A percentile compares a stretch with the other conserved stretches of the same genome.
These are phyloP conservation scores for Styela plicata DNA, from an alignment of 23 tunicate species.

Conservation along the genomic window DNA sequence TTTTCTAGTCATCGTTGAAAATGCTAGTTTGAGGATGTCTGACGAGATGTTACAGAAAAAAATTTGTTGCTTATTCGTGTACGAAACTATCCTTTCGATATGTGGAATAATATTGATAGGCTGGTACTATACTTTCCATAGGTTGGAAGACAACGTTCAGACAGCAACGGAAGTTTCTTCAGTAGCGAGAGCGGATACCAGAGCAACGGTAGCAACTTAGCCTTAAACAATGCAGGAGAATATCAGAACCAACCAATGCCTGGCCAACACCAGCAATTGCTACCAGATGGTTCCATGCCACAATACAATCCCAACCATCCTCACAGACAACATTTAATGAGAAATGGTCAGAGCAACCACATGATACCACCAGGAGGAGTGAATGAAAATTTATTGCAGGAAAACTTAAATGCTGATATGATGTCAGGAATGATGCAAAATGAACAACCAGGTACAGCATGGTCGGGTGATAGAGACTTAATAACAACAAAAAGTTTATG, in stretches of 20 bases:
- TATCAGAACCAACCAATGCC: conserved; percentile 7
- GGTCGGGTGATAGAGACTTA: no score
- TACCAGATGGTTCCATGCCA: conserved; percentile 14
- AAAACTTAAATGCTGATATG: conserved; percentile 68
- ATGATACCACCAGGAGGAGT: conserved; percentile 35
- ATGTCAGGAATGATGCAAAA: conserved; percentile 26
- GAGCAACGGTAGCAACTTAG: conserved; percentile 59
- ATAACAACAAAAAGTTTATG: no score
- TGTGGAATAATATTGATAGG: no score
- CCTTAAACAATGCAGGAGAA: conserved; percentile 32
- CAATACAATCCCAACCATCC: neutral
- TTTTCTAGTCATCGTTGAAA: no score
- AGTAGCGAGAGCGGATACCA: conserved; percentile 76
- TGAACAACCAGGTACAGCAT: neutral
- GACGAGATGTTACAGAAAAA: no score
- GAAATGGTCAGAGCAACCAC: neutral
- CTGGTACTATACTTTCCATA: no score
- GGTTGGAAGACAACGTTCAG: conserved; percentile 42
- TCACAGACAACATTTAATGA: neutral
- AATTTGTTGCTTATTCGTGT: no score
- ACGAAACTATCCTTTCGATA: no score
- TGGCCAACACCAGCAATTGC: conserved; percentile 3
- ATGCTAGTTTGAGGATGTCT: no score
- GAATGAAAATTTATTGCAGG: conserved; percentile 61
- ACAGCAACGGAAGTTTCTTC: conserved; percentile 62